These are phyloP conservation scores for Bovichtus variegatus DNA, from an alignment of 2,797 vertebrate genomes.

Conservation along the genomic window DNA sequence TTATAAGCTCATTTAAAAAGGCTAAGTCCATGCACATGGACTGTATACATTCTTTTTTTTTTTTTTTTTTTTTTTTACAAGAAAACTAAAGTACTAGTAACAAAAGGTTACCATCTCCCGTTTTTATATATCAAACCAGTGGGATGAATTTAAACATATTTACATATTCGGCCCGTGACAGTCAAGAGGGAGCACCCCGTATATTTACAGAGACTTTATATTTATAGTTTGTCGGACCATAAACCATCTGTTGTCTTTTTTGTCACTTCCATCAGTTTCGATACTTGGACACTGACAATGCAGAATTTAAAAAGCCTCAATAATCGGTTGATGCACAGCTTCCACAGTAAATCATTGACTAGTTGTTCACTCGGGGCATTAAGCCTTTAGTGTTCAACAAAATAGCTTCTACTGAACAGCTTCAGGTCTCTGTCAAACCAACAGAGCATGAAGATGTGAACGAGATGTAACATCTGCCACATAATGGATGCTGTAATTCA, in stretches of 20 bases:
- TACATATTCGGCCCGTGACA: neutral
- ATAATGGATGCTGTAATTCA: conserved; percentile 47
- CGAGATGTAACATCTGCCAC: conserved; percentile 46
- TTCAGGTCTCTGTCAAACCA: conserved; percentile 49
- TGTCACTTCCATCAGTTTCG: conserved; percentile 22
- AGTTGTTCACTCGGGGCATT: conserved; percentile 36
- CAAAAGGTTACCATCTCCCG: neutral
- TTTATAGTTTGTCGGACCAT: conserved; percentile 4
- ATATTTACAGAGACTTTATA: conserved; percentile 8
- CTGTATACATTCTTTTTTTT: too few relatives aligned
- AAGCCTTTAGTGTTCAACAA: conserved; percentile 28
- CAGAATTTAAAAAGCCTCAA: conserved; percentile 23
- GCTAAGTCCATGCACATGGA: neutral
- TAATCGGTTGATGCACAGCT: conserved; percentile 9
- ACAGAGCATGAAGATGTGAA: conserved; percentile 48
- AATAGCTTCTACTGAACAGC: conserved; percentile 27
- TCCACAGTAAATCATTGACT: conserved; percentile 44
- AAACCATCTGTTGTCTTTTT: conserved; percentile 29
- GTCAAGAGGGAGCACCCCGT: neutral
- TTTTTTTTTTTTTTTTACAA: too few relatives aligned
- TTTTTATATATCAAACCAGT: neutral
- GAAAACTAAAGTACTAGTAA: neutral
- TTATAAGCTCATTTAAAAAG: neutral
- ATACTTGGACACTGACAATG: conserved; percentile 16
- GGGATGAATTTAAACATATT: neutral